phyloP scores from a whole-genome alignment of 1,140 invertebrate genomes.

The Polypedilum vanderplanki region DNA sequence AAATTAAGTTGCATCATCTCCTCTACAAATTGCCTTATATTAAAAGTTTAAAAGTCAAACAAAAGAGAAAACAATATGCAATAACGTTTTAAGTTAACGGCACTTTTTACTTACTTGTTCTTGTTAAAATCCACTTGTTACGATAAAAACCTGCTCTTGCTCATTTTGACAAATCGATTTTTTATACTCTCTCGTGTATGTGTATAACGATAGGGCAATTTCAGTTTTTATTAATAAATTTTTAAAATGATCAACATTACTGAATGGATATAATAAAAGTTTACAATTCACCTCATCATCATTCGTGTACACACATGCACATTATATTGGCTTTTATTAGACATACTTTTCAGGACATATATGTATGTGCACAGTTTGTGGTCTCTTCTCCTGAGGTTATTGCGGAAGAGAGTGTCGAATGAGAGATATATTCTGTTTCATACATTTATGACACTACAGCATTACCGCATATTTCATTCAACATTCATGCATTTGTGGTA shows the following conservation, averaged over 20 bases:
- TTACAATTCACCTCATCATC: neutral
- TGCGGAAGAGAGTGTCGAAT: too few species aligned
- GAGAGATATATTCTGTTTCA: too few species aligned
- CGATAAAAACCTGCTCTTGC: neutral
- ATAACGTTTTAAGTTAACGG: neutral
- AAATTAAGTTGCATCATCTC: neutral
- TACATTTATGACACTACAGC: too few species aligned
- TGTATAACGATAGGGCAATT: neutral
- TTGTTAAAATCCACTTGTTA: neutral
- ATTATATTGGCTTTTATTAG: too few species aligned
- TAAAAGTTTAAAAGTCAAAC: too few species aligned
- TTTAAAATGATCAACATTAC: neutral
- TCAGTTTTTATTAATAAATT: slow-evolving; percentile 2
- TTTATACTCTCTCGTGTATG: neutral
- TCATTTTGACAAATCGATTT: neutral
- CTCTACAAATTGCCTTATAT: too few species aligned
- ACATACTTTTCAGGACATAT: too few species aligned
- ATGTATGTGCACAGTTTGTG: too few species aligned
- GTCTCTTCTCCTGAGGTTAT: too few species aligned
- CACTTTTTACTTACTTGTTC: neutral
- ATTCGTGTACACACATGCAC: neutral
- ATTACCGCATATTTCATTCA: neutral
- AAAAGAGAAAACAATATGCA: neutral
- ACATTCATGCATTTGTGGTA: slow-evolving; percentile 1
- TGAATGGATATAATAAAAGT: neutral